A percentile compares a stretch with the other conserved stretches of the same genome.
Evolutionary conservation across 2,113 vertebrate genomes (phyloP).

Genomic region (Gavia stellata): DNA sequence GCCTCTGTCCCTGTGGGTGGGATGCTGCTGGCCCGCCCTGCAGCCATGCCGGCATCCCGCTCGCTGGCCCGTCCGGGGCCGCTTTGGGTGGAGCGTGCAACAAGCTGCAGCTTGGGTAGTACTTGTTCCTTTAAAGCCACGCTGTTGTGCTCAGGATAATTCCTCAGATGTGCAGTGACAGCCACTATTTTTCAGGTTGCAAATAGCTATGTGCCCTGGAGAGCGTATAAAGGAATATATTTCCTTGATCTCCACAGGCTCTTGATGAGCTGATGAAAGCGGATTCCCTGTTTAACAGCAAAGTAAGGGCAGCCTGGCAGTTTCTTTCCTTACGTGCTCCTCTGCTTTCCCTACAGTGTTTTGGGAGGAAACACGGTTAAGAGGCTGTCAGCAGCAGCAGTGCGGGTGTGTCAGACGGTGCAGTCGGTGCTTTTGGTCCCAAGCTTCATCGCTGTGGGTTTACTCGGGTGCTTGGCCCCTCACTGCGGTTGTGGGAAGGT

Average conservation of each 20-base stretch:
- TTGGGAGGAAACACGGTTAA: not conserved
- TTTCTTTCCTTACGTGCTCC: not conserved
- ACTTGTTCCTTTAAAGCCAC: not conserved
- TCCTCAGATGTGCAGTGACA: not conserved
- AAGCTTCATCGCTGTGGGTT: not conserved
- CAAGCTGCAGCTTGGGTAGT: not conserved
- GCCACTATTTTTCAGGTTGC: not conserved
- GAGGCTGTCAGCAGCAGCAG: not conserved
- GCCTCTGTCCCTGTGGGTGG: not conserved
- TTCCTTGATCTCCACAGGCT: not conserved
- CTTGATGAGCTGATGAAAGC: not conserved
- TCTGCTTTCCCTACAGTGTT: not conserved
- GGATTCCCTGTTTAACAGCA: not conserved
- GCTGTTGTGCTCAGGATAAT: not conserved
- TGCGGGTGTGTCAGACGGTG: accelerated
- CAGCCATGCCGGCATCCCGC: accelerated
- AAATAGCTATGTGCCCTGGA: not conserved
- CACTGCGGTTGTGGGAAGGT: accelerated
- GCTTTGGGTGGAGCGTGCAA: accelerated
- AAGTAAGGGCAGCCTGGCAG: not conserved
- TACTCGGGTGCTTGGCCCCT: accelerated
- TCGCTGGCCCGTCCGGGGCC: accelerated
- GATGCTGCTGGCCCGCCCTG: not conserved
- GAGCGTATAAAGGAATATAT: not conserved
- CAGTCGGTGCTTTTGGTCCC: not conserved